A percentile compares a stretch with the other conserved stretches of the same genome.
phyloP scores from a whole-genome alignment of 2,797 vertebrate species.

The Apodemus agrarius region DNA sequence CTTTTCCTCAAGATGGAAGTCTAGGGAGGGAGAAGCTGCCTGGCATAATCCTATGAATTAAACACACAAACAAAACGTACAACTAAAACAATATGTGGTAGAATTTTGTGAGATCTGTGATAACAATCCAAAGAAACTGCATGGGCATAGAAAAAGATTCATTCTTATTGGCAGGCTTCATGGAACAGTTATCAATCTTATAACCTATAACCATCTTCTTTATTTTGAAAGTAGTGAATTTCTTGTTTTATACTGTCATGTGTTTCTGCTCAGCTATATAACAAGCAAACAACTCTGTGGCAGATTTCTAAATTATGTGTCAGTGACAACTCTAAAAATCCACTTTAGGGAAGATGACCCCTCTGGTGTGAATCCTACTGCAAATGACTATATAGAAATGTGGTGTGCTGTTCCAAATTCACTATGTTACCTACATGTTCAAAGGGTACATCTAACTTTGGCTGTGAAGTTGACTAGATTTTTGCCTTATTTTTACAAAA shows the following conservation, averaged over 20 bases:
- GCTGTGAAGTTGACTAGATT: not conserved
- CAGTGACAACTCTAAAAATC: not conserved
- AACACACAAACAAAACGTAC: not conserved
- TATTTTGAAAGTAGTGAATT: constrained; percentile 51
- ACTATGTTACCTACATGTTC: not conserved
- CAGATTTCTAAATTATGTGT: constrained; percentile 36
- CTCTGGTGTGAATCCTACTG: not conserved
- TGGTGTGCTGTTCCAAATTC: not conserved
- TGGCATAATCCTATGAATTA: not conserved
- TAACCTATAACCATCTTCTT: constrained; percentile 9
- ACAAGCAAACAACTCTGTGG: not conserved
- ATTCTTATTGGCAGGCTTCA: not conserved
- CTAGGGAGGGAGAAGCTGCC: not conserved
- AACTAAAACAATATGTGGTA: not conserved
- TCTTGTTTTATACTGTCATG: not conserved
- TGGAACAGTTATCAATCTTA: not conserved
- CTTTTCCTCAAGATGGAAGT: not conserved
- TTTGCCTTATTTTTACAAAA: constrained; percentile 35
- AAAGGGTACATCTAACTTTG: not conserved
- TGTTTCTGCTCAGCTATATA: not conserved
- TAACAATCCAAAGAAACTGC: constrained; percentile 20
- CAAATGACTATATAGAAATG: constrained; percentile 36
- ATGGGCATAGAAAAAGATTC: not conserved
- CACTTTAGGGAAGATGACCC: not conserved
- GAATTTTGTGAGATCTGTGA: not conserved